Conservation (phyloP, 2,113 vertebrate genomes). For the Synodontis membranacea region DNA sequence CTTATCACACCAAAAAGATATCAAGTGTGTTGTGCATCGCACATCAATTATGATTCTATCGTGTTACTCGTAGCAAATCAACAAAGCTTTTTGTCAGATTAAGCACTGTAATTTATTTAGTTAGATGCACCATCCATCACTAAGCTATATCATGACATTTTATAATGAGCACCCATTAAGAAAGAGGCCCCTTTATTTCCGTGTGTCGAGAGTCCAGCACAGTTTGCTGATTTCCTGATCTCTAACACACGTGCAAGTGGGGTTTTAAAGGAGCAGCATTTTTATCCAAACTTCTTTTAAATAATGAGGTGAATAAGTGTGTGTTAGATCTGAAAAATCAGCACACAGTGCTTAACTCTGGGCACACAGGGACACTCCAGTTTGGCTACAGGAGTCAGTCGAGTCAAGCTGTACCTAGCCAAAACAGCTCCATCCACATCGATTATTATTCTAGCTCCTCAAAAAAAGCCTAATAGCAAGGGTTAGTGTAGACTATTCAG, state of each 20-base stretch:
- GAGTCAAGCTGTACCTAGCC: neutral
- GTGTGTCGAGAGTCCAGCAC: constrained; percentile 2
- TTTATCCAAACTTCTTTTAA: neutral
- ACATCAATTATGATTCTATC: constrained; percentile 14
- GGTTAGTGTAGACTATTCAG: neutral
- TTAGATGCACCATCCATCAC: constrained; percentile 30
- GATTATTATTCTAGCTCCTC: neutral
- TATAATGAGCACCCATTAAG: constrained; percentile 27
- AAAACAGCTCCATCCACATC: neutral
- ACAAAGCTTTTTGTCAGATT: constrained; percentile 9
- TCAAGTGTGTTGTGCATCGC: constrained; percentile 7
- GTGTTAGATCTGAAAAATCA: neutral
- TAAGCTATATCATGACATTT: constrained; percentile 22
- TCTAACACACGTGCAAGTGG: neutral
- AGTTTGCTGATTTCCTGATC: constrained; percentile 17
- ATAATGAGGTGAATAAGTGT: neutral
- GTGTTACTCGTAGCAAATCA: constrained; percentile 31
- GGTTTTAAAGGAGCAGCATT: neutral
- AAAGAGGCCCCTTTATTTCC: constrained; percentile 16
- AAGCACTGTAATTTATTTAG: constrained; percentile 25
- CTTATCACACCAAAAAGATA: constrained; percentile 6
- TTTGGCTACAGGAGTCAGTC: neutral
- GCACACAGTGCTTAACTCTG: neutral
- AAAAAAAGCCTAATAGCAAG: neutral
- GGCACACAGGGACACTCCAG: neutral